Conservation (phyloP, 1,140 invertebrate species). For the Pentalonia nigronervosa region DNA sequence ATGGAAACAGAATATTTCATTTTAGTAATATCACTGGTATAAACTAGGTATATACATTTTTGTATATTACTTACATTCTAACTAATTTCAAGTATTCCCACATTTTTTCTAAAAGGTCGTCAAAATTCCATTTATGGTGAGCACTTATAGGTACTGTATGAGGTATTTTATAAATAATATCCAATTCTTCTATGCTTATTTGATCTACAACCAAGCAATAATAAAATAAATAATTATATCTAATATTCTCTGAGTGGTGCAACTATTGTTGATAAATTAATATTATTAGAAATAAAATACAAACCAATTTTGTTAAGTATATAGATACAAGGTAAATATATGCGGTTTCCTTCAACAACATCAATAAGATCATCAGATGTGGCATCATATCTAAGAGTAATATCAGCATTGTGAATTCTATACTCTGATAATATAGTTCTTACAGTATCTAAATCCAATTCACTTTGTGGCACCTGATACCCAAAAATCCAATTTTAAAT, state of each 20-base stretch:
- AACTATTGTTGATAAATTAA: neutral
- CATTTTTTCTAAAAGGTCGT: constrained; percentile 98
- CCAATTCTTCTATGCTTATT: constrained; percentile 94
- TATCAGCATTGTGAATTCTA: constrained; percentile 98
- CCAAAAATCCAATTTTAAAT: neutral
- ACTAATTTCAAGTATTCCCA: constrained; percentile 97
- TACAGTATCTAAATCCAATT: constrained; percentile 94
- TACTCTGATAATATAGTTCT: constrained; percentile 97
- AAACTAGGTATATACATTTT: neutral
- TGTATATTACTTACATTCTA: constrained; percentile 78
- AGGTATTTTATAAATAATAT: constrained; percentile 98
- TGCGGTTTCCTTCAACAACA: constrained; percentile 97
- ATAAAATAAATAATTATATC: neutral
- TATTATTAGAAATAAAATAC: constrained; percentile 46
- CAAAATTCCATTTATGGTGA: constrained; percentile 99
- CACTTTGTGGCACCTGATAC: constrained; percentile 83
- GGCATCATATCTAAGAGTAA: constrained; percentile 92
- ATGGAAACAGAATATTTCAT: neutral
- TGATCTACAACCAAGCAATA: constrained; percentile 72
- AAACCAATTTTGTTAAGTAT: constrained; percentile 97
- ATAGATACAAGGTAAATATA: constrained; percentile 98
- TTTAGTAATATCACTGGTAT: no score
- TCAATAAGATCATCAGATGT: constrained; percentile 98
- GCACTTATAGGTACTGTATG: constrained; percentile 99
- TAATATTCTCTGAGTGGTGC: neutral